Evolutionary conservation across 2,113 vertebrate genomes (phyloP).

Genomic region (Laticauda laticaudata): DNA sequence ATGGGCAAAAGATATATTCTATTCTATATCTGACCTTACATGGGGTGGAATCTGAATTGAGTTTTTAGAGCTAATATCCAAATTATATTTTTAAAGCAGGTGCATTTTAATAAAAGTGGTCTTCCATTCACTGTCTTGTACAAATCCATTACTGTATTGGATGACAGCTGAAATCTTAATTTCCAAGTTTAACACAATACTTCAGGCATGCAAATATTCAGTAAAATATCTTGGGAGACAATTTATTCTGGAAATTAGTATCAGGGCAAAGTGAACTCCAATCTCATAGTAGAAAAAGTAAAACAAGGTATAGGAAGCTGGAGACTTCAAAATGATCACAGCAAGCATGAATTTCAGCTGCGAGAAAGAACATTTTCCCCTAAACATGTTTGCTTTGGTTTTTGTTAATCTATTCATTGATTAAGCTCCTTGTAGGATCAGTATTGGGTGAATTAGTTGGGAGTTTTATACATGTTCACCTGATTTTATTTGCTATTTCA

Average conservation of each 20-base stretch:
- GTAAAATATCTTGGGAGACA: neutral
- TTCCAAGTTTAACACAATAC: neutral
- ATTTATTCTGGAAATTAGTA: neutral
- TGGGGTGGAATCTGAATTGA: too few relatives aligned
- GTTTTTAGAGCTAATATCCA: too few relatives aligned
- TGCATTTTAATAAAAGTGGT: neutral
- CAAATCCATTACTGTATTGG: neutral
- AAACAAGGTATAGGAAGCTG: neutral
- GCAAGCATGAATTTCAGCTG: neutral
- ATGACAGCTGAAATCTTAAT: neutral
- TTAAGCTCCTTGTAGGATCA: neutral
- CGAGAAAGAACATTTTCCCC: neutral
- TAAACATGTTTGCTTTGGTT: neutral
- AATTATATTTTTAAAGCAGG: neutral
- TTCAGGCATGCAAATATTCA: neutral
- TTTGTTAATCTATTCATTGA: neutral
- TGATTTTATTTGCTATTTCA: neutral
- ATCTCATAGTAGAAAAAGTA: neutral
- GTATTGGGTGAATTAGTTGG: neutral
- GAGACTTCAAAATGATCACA: neutral
- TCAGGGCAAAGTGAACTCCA: neutral
- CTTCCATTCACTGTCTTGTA: neutral
- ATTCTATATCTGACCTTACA: neutral
- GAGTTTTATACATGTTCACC: neutral
- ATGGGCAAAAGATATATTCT: neutral